Conservation (phyloP, 35 echinoderm and acorn worm genomes). For the Heliocidaris tuberculata region DNA sequence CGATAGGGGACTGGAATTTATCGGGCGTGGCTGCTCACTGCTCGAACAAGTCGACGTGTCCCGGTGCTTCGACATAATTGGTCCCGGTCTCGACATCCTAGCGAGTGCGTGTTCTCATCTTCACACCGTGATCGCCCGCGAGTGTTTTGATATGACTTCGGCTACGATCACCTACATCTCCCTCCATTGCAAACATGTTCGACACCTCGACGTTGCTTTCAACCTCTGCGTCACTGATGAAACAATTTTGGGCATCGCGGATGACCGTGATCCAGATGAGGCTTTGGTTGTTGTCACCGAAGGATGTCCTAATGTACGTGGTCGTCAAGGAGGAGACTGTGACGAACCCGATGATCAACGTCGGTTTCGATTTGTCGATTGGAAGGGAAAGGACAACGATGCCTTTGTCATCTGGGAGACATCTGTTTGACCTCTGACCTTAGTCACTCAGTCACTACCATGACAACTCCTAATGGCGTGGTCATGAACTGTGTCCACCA, state of each 20-base stretch:
- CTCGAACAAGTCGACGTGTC: constrained; percentile 57
- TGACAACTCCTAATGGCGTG: not conserved
- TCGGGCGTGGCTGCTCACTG: constrained; percentile 44
- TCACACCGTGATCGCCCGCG: constrained; percentile 36
- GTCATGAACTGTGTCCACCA: not conserved
- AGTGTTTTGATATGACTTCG: constrained; percentile 64
- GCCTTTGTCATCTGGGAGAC: constrained; percentile 56
- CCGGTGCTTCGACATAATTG: constrained; percentile 58
- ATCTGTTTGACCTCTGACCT: constrained; percentile 26
- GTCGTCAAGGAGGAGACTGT: not conserved
- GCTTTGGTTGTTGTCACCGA: constrained; percentile 42
- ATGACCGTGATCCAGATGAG: not conserved
- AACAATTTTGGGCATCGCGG: constrained; percentile 41
- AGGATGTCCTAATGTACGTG: constrained; percentile 46
- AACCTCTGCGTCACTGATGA: constrained; percentile 61
- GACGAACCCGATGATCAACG: constrained; percentile 14
- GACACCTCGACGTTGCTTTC: constrained; percentile 67
- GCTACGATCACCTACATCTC: constrained; percentile 58
- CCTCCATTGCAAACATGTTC: constrained; percentile 24
- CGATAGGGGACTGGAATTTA: constrained; percentile 56
- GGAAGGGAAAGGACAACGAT: not conserved
- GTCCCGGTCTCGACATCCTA: constrained; percentile 38
- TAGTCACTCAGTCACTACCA: not conserved
- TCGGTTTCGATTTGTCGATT: constrained; percentile 21
- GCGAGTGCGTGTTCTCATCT: constrained; percentile 52